A percentile compares a stretch with the other conserved stretches of the same genome.
phyloP scores from a whole-genome alignment of 1,140 invertebrate genomes.

The Parapsyche elsis region DNA sequence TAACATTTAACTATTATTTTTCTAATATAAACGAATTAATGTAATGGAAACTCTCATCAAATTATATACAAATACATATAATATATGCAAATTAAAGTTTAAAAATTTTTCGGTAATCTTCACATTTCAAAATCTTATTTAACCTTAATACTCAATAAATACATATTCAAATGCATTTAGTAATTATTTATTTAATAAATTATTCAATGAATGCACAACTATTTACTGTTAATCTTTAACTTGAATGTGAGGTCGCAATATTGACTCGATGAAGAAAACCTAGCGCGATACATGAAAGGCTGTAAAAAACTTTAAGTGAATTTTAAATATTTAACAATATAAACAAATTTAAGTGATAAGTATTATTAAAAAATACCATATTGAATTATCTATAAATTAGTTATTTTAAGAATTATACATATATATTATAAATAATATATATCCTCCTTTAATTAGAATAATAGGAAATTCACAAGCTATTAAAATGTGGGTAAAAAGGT shows the following conservation, averaged over 20 bases:
- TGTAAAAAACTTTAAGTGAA: conserved; percentile 25
- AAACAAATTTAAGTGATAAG: conserved; percentile 32
- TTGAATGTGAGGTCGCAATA: conserved; percentile 8
- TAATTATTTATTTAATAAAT: conserved; percentile 35
- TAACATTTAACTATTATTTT: not conserved
- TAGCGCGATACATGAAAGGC: not conserved
- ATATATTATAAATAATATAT: conserved; percentile 6
- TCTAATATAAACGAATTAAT: not conserved
- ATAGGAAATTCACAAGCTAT: conserved; percentile 39
- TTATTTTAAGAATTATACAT: conserved; percentile 18
- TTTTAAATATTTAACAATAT: conserved; percentile 34
- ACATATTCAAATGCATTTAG: conserved; percentile 34
- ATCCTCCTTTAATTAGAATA: conserved; percentile 24
- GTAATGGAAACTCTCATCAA: conserved; percentile 31
- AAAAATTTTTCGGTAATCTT: conserved; percentile 26
- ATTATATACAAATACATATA: conserved; percentile 21
- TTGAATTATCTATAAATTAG: conserved; percentile 29
- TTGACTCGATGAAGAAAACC: conserved; percentile 10
- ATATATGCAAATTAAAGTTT: conserved; percentile 3
- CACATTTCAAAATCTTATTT: conserved; percentile 16
- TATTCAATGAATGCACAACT: conserved; percentile 38
- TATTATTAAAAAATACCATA: conserved; percentile 28
- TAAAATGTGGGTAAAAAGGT: conserved; percentile 38
- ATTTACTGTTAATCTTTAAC: conserved; percentile 35
- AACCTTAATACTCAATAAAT: conserved; percentile 34